Percentiles rank a stretch among this genome's conserved stretches.
Evolutionary conservation across 1,140 invertebrate species (phyloP).

Genomic region (Ylistrum balloti): DNA sequence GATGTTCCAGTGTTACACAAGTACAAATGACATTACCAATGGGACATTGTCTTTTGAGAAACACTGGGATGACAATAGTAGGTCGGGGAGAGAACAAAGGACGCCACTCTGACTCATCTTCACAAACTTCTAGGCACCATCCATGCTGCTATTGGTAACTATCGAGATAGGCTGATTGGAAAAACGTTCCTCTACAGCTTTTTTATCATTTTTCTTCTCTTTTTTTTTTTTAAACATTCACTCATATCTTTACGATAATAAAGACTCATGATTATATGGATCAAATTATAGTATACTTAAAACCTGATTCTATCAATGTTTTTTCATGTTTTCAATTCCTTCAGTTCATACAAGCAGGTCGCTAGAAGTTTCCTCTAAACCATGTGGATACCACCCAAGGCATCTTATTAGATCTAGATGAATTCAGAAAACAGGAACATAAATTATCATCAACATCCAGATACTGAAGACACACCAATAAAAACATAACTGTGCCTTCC

Average conservation of each 20-base stretch:
- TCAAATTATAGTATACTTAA: too few species aligned
- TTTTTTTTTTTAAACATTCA: slow-evolving; percentile 5
- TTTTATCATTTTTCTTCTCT: too few species aligned
- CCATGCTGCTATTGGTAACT: not conserved
- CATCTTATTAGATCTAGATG: too few species aligned
- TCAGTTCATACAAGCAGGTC: too few species aligned
- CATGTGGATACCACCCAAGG: too few species aligned
- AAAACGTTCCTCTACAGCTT: not conserved
- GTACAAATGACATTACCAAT: not conserved
- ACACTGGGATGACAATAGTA: not conserved
- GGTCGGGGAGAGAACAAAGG: not conserved
- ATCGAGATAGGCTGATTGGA: not conserved
- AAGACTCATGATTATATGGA: not conserved
- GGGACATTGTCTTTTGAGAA: not conserved
- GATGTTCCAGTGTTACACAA: not conserved
- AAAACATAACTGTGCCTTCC: too few species aligned
- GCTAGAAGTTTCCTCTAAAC: too few species aligned
- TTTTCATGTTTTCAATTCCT: too few species aligned
- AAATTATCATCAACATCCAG: too few species aligned
- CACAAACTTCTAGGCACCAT: slow-evolving; percentile 5
- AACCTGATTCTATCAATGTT: too few species aligned
- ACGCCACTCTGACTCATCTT: slow-evolving; percentile 8
- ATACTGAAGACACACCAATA: too few species aligned
- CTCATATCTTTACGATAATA: not conserved
- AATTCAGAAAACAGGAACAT: too few species aligned